Conservation (phyloP, 2,113 vertebrate genomes). For the Cyprinus carpio region DNA sequence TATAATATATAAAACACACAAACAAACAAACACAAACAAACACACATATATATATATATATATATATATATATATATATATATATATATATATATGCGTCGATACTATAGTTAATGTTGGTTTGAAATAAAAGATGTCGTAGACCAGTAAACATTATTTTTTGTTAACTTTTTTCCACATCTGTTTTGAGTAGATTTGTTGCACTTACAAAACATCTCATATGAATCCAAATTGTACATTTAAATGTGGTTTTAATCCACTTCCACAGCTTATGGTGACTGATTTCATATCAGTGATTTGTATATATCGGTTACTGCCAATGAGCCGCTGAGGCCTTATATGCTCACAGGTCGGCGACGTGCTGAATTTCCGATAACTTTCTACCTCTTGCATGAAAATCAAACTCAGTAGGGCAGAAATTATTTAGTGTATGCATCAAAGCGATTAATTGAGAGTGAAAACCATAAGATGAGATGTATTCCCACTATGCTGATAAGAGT, state of each 20-base stretch:
- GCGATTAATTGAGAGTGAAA: slow-evolving; percentile 34
- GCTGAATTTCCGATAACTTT: slow-evolving; percentile 1
- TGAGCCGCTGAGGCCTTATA: neutral
- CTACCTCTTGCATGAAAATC: slow-evolving; percentile 12
- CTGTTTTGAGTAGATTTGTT: neutral
- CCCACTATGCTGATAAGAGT: neutral
- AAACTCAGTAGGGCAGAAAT: neutral
- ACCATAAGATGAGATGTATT: slow-evolving; percentile 13
- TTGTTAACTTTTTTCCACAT: neutral
- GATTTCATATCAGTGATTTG: slow-evolving; percentile 21
- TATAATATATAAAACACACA: too few relatives aligned
- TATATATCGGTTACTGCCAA: slow-evolving; percentile 3
- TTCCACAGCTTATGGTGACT: neutral
- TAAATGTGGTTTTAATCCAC: slow-evolving; percentile 5
- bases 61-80: too few relatives aligned
- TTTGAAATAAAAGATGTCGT: neutral
- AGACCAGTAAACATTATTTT: neutral
- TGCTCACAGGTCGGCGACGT: neutral
- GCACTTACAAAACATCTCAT: neutral
- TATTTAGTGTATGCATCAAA: slow-evolving; percentile 19
- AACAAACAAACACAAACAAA: too few relatives aligned
- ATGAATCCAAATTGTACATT: neutral
- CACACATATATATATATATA: too few relatives aligned
- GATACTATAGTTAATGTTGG: neutral
- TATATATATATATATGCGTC: too few relatives aligned